Evolutionary conservation across 2,888 invertebrate species (phyloP).

Genomic region (Dendrolimus houi): DNA sequence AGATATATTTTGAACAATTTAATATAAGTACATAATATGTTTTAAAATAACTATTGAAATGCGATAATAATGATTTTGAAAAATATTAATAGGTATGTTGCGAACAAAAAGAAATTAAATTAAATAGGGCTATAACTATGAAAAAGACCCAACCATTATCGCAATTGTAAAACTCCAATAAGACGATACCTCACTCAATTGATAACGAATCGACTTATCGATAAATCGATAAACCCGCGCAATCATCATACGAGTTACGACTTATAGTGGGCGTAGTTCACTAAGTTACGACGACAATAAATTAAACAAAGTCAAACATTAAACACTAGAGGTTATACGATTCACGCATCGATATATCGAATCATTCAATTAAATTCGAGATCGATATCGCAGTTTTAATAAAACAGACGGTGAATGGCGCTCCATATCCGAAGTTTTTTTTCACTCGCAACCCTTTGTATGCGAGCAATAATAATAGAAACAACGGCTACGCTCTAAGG

Average conservation of each 20-base stretch:
- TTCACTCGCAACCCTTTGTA: constrained; percentile 50
- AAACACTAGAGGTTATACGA: constrained; percentile 32
- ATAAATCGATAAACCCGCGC: constrained; percentile 1
- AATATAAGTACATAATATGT: no score
- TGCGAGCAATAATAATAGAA: constrained; percentile 68
- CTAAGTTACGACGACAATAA: constrained; percentile 56
- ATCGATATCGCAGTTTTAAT: constrained; percentile 71
- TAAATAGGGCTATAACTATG: no score
- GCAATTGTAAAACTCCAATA: neutral
- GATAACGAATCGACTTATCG: neutral
- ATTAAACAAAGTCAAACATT: constrained; percentile 60
- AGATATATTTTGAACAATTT: no score
- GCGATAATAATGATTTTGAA: no score
- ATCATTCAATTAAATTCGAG: constrained; percentile 62
- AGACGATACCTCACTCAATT: neutral
- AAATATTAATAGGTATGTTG: no score
- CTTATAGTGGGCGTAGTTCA: neutral
- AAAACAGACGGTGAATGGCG: constrained; percentile 64
- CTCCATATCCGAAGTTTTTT: constrained; percentile 64
- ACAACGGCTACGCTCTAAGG: constrained; percentile 59
- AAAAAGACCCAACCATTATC: no score
- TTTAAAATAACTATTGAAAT: no score
- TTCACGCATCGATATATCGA: constrained; percentile 15
- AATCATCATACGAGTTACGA: neutral
- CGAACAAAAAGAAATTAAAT: no score